phyloP scores from a whole-genome alignment of 2,888 invertebrate genomes.

The Poecilobothrus nobilitatus region DNA sequence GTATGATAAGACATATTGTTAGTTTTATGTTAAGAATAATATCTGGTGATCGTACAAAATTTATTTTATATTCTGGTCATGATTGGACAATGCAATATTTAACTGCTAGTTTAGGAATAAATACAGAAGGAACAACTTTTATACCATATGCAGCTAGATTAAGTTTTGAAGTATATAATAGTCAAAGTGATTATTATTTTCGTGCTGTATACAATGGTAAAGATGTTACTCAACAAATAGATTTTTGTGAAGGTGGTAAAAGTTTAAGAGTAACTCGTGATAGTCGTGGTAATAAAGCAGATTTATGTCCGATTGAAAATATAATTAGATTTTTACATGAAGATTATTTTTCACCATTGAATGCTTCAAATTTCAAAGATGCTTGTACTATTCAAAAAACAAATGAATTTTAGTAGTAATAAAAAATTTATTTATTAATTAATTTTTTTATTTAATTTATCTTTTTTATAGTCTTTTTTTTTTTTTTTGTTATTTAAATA shows the following conservation, averaged over 20 bases:
- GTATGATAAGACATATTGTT: slow-evolving; percentile 72
- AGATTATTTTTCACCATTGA: slow-evolving; percentile 73
- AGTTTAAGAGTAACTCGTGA: slow-evolving; percentile 48
- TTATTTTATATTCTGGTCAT: slow-evolving; percentile 82
- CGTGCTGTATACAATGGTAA: slow-evolving; percentile 77
- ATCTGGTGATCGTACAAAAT: slow-evolving; percentile 62
- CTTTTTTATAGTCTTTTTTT: background rate
- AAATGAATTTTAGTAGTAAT: slow-evolving; percentile 38
- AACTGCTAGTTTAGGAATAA: slow-evolving; percentile 66
- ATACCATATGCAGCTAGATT: slow-evolving; percentile 82
- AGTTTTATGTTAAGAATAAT: slow-evolving; percentile 75
- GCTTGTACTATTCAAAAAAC: slow-evolving; percentile 53
- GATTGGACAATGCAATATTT: slow-evolving; percentile 84
- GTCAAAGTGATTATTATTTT: slow-evolving; percentile 62
- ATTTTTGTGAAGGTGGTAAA: slow-evolving; percentile 64
- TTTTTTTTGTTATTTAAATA: background rate
- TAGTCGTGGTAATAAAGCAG: slow-evolving; percentile 46
- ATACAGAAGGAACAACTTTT: slow-evolving; percentile 46
- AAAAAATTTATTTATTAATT: background rate
- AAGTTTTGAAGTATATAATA: slow-evolving; percentile 79
- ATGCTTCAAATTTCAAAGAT: slow-evolving; percentile 82
- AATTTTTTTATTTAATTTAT: slow-evolving; percentile 8
- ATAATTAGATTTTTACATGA: slow-evolving; percentile 81
- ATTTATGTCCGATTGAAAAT: slow-evolving; percentile 76
- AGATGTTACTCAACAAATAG: slow-evolving; percentile 71